A percentile compares a stretch with the other conserved stretches of the same genome.
Conservation (phyloP, 2,113 vertebrate species). For the Laticauda laticaudata region DNA sequence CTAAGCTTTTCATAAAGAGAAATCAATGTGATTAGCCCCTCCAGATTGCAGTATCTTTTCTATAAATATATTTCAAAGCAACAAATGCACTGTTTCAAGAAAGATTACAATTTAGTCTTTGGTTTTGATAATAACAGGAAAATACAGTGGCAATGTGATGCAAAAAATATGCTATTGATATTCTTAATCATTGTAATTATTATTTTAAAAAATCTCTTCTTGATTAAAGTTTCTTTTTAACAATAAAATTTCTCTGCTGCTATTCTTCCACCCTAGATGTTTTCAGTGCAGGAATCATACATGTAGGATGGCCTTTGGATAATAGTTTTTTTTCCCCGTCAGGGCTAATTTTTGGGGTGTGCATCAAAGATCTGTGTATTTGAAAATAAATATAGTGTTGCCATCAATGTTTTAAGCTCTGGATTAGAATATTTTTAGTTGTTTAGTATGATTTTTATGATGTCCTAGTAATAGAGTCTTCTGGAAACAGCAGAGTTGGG, state of each 20-base stretch:
- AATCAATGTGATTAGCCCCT: not conserved
- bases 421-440: not conserved
- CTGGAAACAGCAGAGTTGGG: not conserved
- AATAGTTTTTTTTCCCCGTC: not conserved
- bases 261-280: not conserved
- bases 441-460: not conserved
- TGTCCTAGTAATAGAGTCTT: not conserved
- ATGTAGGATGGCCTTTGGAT: too few species aligned
- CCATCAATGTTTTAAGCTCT: not conserved
- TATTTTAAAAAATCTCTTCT: not conserved
- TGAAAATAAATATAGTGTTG: not conserved
- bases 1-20: not conserved
- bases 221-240: conserved; percentile 30
- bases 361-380: not conserved
- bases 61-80: conserved; percentile 14
- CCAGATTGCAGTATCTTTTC: not conserved
- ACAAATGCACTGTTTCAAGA: not conserved
- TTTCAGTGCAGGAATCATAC: not conserved
- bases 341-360: not conserved
- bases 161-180: not conserved
- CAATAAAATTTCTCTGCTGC: conserved; percentile 11
- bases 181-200: conserved; percentile 8
- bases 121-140: conserved; percentile 6
- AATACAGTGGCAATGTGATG: conserved; percentile 1
- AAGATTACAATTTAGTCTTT: not conserved